Base-by-base conservation (phyloP, 2,113 vertebrate species). In the Lanius ludovicianus region DNA sequence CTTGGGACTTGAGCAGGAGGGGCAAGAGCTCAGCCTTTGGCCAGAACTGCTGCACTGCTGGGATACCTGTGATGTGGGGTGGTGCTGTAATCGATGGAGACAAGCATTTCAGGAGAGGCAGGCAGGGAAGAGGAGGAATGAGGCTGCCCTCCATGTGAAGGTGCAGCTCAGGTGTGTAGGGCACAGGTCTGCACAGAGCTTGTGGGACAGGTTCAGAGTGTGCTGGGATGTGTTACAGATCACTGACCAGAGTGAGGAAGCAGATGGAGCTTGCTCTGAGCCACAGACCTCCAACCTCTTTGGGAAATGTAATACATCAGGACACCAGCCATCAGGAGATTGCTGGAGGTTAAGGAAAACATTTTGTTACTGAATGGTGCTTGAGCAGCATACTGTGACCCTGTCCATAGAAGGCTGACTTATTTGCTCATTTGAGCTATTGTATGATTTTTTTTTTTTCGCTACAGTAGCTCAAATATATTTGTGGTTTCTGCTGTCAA, bases 171-270 rank as follows among this genome's bases (percentile, higher is more conserved):
- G 20, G 8, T 31, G 16, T 64, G 8, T 25, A 33, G 10, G 12
- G 6, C 24, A 53, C 4, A 18, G 18, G 2, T 42, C 33, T 60
- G 15, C 0, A 0, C 13, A 52, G 50, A 65, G 7, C 27, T 52
- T 52, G 44, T 42, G 33, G 5, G 15, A 59, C 52, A 73, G 7
- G 6, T 10, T 62, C 10, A 21, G n/a, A 20, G 17, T 14, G 15
- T 53, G 53, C 16, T 71, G 44, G 28, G 23, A 50, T 71, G 21
- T 35, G 55, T 37, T 87, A 28, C 10, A 60, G 59, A 42, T 10
- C 18, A 9, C 35, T 5, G 6, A 13, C 17, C 19, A 27, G 18
- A 11, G 10, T 31, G 44, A 79, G 41, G 41, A 84, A 79, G 44
- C 4, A 63, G 13, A 46, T 47, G 31, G 19, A 63, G 7, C 18